phyloP scores from a whole-genome alignment of 2,888 invertebrate species.

The Lymantria monacha region DNA sequence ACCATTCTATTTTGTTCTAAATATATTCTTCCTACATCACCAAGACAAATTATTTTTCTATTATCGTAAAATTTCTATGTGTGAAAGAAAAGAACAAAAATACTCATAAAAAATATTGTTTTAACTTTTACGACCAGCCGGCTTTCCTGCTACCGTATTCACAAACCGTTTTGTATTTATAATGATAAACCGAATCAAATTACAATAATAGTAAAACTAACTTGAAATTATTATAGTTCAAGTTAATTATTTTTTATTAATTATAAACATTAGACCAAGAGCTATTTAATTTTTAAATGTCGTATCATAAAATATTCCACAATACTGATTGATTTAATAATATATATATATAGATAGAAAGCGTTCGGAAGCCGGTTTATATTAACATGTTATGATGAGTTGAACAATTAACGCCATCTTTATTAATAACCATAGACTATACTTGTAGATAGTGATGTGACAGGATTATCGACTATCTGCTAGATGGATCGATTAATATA shows the following conservation, averaged over 20 bases:
- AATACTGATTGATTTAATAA: constrained; percentile 10
- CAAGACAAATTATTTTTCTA: too few relatives aligned
- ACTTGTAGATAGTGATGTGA: constrained; percentile 29
- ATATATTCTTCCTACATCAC: too few relatives aligned
- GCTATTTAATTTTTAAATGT: constrained; percentile 7
- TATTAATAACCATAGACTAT: constrained; percentile 26
- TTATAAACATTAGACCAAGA: constrained; percentile 6
- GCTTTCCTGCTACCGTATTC: too few relatives aligned
- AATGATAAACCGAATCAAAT: too few relatives aligned
- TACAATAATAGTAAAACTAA: neutral
- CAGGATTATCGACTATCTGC: constrained; percentile 22
- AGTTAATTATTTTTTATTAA: constrained; percentile 7
- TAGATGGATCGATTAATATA: constrained; percentile 10
- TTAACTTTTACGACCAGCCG: too few relatives aligned
- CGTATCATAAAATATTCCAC: constrained; percentile 9
- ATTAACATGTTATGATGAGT: constrained; percentile 50
- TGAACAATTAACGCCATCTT: constrained; percentile 31
- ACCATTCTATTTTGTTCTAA: too few relatives aligned
- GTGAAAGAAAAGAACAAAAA: too few relatives aligned
- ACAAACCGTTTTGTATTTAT: too few relatives aligned
- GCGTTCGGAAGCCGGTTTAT: constrained; percentile 30
- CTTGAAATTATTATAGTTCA: neutral
- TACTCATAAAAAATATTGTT: too few relatives aligned
- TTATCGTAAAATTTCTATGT: too few relatives aligned
- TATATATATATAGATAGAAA: constrained; percentile 20